Percentiles rank a stretch among this genome's conserved stretches.
phyloP scores from a whole-genome alignment of 1,140 invertebrate species.

The Euglossa dilemma region DNA sequence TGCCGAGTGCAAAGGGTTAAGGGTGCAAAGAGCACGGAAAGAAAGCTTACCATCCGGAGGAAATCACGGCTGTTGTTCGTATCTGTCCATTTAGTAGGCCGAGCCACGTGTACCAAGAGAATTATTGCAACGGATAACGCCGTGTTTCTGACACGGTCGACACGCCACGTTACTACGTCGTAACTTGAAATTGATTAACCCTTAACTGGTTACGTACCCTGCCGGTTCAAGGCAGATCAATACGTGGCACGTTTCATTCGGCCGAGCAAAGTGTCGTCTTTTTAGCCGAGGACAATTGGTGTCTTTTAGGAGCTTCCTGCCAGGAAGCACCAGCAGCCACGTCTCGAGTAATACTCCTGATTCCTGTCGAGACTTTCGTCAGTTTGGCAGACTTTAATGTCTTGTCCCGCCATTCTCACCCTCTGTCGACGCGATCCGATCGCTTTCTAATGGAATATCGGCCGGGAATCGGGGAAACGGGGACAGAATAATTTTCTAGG shows the following conservation, averaged over 20 bases:
- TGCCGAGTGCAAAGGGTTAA: too few species aligned
- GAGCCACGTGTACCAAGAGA: conserved; percentile 7
- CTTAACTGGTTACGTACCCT: conserved; percentile 35
- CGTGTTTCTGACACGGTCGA: conserved; percentile 33
- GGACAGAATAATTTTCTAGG: background rate
- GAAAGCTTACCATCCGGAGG: background rate
- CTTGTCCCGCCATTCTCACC: background rate
- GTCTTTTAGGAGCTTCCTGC: background rate
- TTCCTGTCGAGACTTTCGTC: background rate
- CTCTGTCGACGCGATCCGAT: background rate
- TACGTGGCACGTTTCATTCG: conserved; percentile 24
- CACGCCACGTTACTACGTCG: conserved; percentile 37
- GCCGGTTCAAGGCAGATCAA: conserved; percentile 8
- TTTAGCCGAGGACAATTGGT: background rate
- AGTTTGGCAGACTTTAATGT: conserved; percentile 12
- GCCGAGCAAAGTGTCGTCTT: conserved; percentile 11
- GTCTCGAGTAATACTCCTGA: conserved; percentile 1
- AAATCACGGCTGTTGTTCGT: background rate
- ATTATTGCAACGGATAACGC: conserved; percentile 25
- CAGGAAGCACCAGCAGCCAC: background rate
- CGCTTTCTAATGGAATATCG: conserved; percentile 2
- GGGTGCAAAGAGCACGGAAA: background rate
- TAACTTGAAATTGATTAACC: conserved; percentile 47
- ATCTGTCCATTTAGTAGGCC: background rate
- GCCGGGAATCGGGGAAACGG: background rate